Base-by-base conservation (phyloP, 2,888 invertebrate genomes). In the Neoascia interrupta region DNA sequence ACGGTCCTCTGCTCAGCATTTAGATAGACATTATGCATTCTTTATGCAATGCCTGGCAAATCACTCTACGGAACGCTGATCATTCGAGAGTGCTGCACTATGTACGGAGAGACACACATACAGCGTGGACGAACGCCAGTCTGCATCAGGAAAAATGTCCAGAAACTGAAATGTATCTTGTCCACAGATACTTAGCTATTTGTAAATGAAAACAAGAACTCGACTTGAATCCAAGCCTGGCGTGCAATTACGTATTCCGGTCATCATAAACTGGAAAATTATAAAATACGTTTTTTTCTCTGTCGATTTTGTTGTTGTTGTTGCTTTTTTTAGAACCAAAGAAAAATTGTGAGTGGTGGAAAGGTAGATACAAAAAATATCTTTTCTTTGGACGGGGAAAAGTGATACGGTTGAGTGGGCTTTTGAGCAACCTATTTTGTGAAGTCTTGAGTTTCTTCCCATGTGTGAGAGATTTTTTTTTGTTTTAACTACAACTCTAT, bases 241-340 rank as follows among this genome's bases (percentile, higher is more conserved):
- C 75, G 51, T 75, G 75, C 75, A 75, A 75, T 75, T 69, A 75
- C 69, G 56, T 75, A 75, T 75, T 75, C 75, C 75, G 75, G 75
- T 75, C 75, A 75, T 63, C 75, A 69, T 63, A 69, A 75, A 63
- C 61, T 56, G 74, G 54, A 54, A 61, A 54, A 61, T 74, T 66
- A 60, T 74, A 68, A 74, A 68, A 61, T 54, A 49, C 13, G 8
- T 58, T n/a, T 11, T 5, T 19, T 4, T n/a, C n/a, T n/a, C n/a
- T n/a, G n/a, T n/a, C n/a, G n/a, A n/a, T n/a, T n/a, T n/a, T n/a
- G n/a, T n/a, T 43, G 53, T 11, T 16, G 8, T 10, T 21, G 21
- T 13, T 36, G 5, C 13, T 13, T 37, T 10, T 53, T 56, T 15
- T 43, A 58, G 34, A 43, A 39, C 18, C 15, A 39, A 19, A 37